Conservation (phyloP, 2,888 invertebrate species). For the Lissonota sp. region DNA sequence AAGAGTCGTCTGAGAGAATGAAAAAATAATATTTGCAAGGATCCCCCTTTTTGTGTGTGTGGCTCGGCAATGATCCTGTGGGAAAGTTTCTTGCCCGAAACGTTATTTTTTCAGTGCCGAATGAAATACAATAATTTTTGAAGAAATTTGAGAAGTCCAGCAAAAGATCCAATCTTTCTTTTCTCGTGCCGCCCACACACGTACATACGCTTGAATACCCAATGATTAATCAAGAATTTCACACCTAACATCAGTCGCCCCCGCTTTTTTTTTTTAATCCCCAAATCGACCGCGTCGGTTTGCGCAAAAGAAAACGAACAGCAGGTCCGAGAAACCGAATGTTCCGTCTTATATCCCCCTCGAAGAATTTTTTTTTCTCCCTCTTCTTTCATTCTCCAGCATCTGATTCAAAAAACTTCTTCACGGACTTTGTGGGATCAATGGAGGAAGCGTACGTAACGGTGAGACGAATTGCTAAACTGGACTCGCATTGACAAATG, state of each 20-base stretch:
- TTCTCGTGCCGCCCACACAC: conserved; percentile 63
- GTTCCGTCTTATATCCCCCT: conserved; percentile 54
- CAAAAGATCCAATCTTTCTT: conserved; percentile 62
- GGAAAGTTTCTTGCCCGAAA: too few species aligned
- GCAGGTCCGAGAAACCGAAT: conserved; percentile 39
- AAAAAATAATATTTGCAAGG: conserved; percentile 26
- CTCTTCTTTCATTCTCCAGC: conserved; percentile 4
- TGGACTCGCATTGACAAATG: conserved; percentile 82
- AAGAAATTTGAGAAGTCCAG: conserved; percentile 24
- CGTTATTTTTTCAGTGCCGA: not conserved
- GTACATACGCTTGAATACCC: conserved; percentile 36
- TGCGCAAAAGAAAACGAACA: conserved; percentile 12
- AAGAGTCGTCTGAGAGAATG: not conserved
- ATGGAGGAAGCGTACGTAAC: conserved; percentile 50
- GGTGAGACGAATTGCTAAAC: conserved; percentile 80
- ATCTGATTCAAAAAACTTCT: conserved; percentile 27
- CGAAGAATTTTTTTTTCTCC: conserved; percentile 40
- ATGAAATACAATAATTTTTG: conserved; percentile 12
- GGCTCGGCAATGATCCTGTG: not conserved
- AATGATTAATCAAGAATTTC: conserved; percentile 80
- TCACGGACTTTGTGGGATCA: conserved; percentile 41
- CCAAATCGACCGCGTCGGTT: not conserved
- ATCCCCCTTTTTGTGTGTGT: not conserved
- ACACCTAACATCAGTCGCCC: conserved; percentile 69
- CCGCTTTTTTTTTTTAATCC: too few species aligned